Evolutionary conservation across 1,140 invertebrate genomes (phyloP).

Genomic region (Heliconius melpomene): DNA sequence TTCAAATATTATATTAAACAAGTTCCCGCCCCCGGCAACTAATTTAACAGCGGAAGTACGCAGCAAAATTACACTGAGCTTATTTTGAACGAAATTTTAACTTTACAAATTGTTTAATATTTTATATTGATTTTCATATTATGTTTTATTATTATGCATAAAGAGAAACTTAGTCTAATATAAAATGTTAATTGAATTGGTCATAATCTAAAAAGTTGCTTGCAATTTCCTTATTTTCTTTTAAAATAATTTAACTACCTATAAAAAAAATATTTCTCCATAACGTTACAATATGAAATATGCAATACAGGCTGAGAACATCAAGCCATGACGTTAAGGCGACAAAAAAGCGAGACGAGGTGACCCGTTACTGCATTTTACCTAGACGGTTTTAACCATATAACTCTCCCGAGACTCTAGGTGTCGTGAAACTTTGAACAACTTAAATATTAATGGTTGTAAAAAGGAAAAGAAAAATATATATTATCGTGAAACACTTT

Average conservation of each 20-base stretch:
- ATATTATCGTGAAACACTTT: background rate
- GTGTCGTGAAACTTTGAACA: conserved; percentile 7
- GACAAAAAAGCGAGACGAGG: background rate
- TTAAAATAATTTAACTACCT: too few species aligned
- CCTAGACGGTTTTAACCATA: conserved; percentile 10
- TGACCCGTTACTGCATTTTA: background rate
- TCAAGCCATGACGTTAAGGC: background rate
- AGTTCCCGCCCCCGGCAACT: conserved; percentile 24
- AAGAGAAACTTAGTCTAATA: background rate
- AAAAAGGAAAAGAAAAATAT: conserved; percentile 15
- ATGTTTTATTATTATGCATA: background rate
- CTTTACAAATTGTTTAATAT: conserved; percentile 8
- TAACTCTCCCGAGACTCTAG: conserved; percentile 4
- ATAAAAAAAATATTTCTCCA: background rate
- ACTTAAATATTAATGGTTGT: conserved; percentile 3
- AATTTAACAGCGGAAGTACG: conserved; percentile 32
- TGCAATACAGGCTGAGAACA: background rate
- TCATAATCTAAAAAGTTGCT: too few species aligned
- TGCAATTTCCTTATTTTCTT: too few species aligned
- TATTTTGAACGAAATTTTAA: conserved; percentile 7
- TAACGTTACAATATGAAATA: background rate
- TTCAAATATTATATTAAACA: conserved; percentile 34
- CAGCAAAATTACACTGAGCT: conserved; percentile 19
- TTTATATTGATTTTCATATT: background rate
- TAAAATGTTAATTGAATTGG: background rate